A percentile compares a stretch with the other conserved stretches of the same genome.
Evolutionary conservation across 2,797 vertebrate species (phyloP).

Genomic region (Spheniscus humboldti): DNA sequence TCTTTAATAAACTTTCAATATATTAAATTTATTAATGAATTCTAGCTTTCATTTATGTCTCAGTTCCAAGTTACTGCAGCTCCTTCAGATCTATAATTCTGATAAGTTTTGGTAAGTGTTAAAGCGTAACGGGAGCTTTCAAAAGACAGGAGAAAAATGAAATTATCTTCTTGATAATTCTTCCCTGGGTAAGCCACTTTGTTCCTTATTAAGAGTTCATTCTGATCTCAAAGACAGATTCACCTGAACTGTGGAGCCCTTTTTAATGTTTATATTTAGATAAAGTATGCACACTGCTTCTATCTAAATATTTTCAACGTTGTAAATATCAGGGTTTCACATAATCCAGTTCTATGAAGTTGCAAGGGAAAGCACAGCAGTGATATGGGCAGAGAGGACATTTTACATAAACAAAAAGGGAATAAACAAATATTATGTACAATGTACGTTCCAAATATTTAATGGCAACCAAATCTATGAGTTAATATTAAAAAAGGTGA

Average conservation of each 20-base stretch:
- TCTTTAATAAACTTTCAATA: neutral
- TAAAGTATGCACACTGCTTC: neutral
- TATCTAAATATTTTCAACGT: neutral
- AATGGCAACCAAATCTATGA: neutral
- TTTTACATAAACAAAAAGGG: neutral
- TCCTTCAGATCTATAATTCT: neutral
- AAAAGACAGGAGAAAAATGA: neutral
- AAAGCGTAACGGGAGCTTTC: neutral
- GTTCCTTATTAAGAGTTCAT: neutral
- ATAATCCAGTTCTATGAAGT: constrained; percentile 6
- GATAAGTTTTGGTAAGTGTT: neutral
- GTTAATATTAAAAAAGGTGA: neutral
- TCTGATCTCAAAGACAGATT: neutral
- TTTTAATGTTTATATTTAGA: neutral
- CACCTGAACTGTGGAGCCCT: neutral
- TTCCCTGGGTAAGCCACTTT: neutral
- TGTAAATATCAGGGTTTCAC: neutral
- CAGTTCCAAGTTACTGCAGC: neutral
- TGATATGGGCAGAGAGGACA: neutral
- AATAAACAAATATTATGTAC: neutral
- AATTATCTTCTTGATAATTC: neutral
- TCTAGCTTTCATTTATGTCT: neutral
- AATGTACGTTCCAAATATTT: neutral
- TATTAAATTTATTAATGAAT: neutral
- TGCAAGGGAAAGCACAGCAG: neutral